These are phyloP conservation scores for Caenorhabditis briggsae DNA, from an alignment of 1,140 invertebrate species.

Conservation along the genomic window DNA sequence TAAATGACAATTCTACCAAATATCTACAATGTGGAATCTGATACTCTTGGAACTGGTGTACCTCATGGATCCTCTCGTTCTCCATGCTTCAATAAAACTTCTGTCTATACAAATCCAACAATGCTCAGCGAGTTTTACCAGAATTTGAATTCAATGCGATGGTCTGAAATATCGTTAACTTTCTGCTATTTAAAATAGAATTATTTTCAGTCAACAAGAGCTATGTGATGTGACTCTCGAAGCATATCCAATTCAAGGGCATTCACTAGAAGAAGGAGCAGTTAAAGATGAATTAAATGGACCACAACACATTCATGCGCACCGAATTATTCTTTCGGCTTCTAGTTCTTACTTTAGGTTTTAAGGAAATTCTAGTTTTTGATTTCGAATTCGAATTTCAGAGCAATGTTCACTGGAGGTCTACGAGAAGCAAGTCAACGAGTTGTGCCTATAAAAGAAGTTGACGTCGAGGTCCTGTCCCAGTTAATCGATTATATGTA, in stretches of 20 bases:
- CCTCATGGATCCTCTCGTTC: slow-evolving; percentile 19
- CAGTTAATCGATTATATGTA: slow-evolving; percentile 46
- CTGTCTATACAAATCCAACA: not conserved
- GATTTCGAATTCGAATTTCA: not conserved
- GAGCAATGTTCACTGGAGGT: slow-evolving; percentile 47
- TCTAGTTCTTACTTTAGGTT: slow-evolving; percentile 27
- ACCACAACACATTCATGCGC: slow-evolving; percentile 12
- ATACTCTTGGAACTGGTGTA: not conserved
- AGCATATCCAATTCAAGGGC: slow-evolving; percentile 25
- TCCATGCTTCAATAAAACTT: slow-evolving; percentile 12
- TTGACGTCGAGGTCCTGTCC: slow-evolving; percentile 23
- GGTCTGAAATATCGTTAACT: not conserved
- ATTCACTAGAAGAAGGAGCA: not conserved
- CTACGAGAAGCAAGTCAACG: slow-evolving; percentile 7
- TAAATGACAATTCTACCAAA: not conserved
- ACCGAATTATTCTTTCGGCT: slow-evolving; percentile 18
- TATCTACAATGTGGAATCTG: slow-evolving; percentile 40
- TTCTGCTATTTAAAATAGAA: not conserved
- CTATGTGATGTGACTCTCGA: slow-evolving; percentile 30
- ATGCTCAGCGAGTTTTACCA: slow-evolving; percentile 43
- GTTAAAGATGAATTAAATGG: not conserved
- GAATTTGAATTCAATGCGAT: slow-evolving; percentile 39
- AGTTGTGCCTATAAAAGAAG: slow-evolving; percentile 39
- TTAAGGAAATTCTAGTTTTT: not conserved
- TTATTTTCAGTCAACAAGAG: slow-evolving; percentile 19